Evolutionary conservation across 2,888 invertebrate species (phyloP).

Genomic region (Operophtera brumata): DNA sequence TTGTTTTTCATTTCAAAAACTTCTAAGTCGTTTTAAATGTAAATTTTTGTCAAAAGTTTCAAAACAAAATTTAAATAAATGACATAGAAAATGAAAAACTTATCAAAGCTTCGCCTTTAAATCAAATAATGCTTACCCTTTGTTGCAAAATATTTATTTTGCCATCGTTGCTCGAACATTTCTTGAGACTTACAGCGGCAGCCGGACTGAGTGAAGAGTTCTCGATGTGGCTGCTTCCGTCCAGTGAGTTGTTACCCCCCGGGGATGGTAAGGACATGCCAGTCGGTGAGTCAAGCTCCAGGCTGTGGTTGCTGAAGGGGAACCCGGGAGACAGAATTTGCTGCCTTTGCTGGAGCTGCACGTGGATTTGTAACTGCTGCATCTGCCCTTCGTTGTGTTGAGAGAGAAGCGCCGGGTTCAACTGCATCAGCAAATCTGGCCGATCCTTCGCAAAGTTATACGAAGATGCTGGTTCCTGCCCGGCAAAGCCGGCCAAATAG

Average conservation of each 20-base stretch:
- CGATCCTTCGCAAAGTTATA: constrained; percentile 83
- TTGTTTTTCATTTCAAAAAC: constrained; percentile 50
- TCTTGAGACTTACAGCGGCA: constrained; percentile 85
- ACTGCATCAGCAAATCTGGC: constrained; percentile 80
- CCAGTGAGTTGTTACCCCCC: constrained; percentile 86
- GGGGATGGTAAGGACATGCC: constrained; percentile 90
- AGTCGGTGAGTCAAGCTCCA: constrained; percentile 88
- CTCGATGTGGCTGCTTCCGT: constrained; percentile 82
- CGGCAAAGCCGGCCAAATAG: constrained; percentile 67
- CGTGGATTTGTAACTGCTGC: constrained; percentile 85
- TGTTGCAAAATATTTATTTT: constrained; percentile 87
- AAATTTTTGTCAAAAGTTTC: constrained; percentile 14
- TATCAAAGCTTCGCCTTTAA: constrained; percentile 80
- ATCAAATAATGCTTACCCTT: constrained; percentile 89
- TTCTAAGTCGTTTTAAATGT: constrained; percentile 55
- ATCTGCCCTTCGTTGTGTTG: constrained; percentile 81
- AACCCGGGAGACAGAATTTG: constrained; percentile 81
- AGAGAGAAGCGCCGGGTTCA: constrained; percentile 74
- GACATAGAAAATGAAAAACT: constrained; percentile 62
- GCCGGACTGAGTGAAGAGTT: constrained; percentile 83
- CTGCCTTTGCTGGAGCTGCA: constrained; percentile 85
- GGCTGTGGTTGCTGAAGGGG: constrained; percentile 83
- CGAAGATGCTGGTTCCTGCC: constrained; percentile 76
- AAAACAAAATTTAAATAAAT: constrained; percentile 31
- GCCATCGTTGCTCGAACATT: constrained; percentile 82